Conservation (phyloP, 2,888 invertebrate genomes). For the Morpho deidamia region DNA sequence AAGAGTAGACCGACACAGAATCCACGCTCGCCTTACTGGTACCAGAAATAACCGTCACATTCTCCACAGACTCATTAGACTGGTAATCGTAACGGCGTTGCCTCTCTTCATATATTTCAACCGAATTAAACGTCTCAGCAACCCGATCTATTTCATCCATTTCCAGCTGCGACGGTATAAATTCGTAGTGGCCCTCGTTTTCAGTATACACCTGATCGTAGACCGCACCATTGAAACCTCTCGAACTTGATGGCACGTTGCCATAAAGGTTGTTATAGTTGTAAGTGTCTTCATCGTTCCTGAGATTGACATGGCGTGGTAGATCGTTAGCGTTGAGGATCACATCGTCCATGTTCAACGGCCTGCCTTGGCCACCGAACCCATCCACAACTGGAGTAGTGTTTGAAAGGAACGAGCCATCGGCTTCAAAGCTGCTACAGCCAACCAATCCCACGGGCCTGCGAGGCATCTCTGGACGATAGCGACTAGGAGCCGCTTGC, state of each 20-base stretch:
- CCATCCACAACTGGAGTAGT: slow-evolving; percentile 73
- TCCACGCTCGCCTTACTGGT: slow-evolving; percentile 66
- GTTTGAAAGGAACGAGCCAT: slow-evolving; percentile 67
- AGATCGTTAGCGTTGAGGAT: slow-evolving; percentile 58
- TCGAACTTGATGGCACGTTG: slow-evolving; percentile 51
- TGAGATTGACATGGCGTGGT: slow-evolving; percentile 48
- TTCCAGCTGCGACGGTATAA: slow-evolving; percentile 48
- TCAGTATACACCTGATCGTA: slow-evolving; percentile 70
- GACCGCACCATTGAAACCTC: slow-evolving; percentile 50
- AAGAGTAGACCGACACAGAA: slow-evolving; percentile 78
- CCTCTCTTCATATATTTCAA: slow-evolving; percentile 64
- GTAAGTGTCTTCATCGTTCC: slow-evolving; percentile 66
- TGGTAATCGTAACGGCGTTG: slow-evolving; percentile 48
- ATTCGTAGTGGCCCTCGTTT: slow-evolving; percentile 64
- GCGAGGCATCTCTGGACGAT: slow-evolving; percentile 52
- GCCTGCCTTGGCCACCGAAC: slow-evolving; percentile 68
- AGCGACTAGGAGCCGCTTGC: slow-evolving; percentile 49
- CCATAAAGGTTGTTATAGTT: slow-evolving; percentile 67
- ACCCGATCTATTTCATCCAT: slow-evolving; percentile 54
- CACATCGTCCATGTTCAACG: slow-evolving; percentile 63
- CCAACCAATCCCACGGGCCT: slow-evolving; percentile 63
- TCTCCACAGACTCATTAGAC: slow-evolving; percentile 73
- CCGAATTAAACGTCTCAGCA: slow-evolving; percentile 58
- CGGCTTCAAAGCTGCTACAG: slow-evolving; percentile 63
- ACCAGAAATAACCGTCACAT: slow-evolving; percentile 70